Conservation (phyloP, 1,140 invertebrate species). For the Cephus cinctus region DNA sequence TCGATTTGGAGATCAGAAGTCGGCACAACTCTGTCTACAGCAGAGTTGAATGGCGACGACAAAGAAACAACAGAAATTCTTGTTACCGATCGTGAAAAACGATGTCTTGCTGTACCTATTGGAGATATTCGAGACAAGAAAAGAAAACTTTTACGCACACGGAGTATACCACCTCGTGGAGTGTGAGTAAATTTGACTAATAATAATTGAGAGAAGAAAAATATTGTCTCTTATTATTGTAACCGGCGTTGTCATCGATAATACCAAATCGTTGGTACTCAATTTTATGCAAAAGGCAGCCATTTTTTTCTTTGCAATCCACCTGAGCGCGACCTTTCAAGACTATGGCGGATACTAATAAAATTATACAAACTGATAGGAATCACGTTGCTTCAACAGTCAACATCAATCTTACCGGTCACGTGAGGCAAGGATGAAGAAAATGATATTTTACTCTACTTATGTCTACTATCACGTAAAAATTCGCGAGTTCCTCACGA, state of each 20-base stretch:
- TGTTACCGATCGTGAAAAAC: slow-evolving; percentile 49
- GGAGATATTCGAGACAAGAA: slow-evolving; percentile 47
- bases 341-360: too few species aligned
- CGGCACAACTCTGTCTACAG: slow-evolving; percentile 1
- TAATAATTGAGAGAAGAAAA: not conserved
- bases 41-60: slow-evolving; percentile 23
- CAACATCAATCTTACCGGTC: too few species aligned
- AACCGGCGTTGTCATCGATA: too few species aligned
- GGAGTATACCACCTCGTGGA: slow-evolving; percentile 27
- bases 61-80: slow-evolving; percentile 25
- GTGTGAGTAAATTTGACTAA: not conserved
- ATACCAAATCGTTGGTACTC: too few species aligned
- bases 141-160: slow-evolving; percentile 40
- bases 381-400: too few species aligned
- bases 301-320: not conserved
- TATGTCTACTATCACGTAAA: too few species aligned
- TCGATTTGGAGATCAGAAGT: slow-evolving; percentile 29
- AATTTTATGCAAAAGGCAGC: not conserved
- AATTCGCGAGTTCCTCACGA: too few species aligned
- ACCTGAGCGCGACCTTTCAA: too few species aligned
- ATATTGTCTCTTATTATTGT: not conserved
- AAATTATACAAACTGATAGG: too few species aligned
- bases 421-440: too few species aligned
- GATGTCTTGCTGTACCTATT: slow-evolving; percentile 50
- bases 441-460: too few species aligned